A percentile compares a stretch with the other conserved stretches of the same genome.
These are phyloP conservation scores for Saxidomus purpurata DNA, from an alignment of 1,140 invertebrate genomes.

Conservation along the genomic window DNA sequence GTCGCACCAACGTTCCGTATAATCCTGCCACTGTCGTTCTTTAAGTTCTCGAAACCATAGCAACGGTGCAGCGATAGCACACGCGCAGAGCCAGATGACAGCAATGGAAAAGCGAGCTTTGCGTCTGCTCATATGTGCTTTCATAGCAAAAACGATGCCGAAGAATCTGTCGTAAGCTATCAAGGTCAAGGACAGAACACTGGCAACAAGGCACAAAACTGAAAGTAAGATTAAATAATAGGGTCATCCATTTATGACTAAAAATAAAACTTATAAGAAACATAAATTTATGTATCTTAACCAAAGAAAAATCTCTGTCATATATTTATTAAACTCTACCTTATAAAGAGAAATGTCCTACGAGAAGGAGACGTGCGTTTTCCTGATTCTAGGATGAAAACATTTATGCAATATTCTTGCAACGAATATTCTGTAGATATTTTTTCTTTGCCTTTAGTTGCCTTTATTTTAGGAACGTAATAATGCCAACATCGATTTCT, in stretches of 20 bases:
- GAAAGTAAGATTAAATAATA: slow-evolving; percentile 74
- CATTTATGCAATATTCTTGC: no score
- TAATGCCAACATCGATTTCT: no score
- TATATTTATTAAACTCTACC: no score
- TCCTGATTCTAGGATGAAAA: no score
- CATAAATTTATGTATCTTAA: no score
- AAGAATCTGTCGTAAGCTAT: slow-evolving; percentile 87
- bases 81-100: slow-evolving; percentile 86
- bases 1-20: slow-evolving; percentile 83
- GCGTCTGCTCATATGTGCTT: slow-evolving; percentile 81
- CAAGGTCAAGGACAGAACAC: slow-evolving; percentile 87
- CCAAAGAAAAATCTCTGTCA: no score
- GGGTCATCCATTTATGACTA: neutral
- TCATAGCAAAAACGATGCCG: slow-evolving; percentile 84
- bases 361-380: no score
- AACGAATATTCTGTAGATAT: no score
- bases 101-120: slow-evolving; percentile 83
- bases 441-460: no score
- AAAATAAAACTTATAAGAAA: no score
- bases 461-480: no score
- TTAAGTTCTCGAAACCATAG: slow-evolving; percentile 78
- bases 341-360: no score
- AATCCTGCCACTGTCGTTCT: slow-evolving; percentile 78
- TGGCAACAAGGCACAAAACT: slow-evolving; percentile 86
- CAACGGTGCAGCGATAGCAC: slow-evolving; percentile 84